Base-by-base conservation (phyloP, 35 echinoderm and acorn worm genomes). In the Nesometra sesokonis region DNA sequence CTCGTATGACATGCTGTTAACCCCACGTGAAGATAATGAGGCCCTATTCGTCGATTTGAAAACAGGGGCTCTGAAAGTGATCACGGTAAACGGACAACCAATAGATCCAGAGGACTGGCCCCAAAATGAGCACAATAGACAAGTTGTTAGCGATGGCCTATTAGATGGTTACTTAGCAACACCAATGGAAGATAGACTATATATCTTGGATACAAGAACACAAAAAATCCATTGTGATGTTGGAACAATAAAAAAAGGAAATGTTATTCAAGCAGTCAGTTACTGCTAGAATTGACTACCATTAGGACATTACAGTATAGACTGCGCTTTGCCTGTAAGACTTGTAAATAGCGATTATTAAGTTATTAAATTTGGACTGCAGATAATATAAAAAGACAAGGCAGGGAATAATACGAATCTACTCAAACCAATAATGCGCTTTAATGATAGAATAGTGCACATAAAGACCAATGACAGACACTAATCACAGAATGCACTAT, bases 61-160 rank as follows among this genome's bases (percentile, higher is more conserved):
- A 87, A 93, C 80, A 77, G 91, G 94, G 33, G 91, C 88, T 76
- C 89, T 97, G 0, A 92, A 97, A 82, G 93, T 93, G 80, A 93
- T 97, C 32, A 81, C 94, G 0, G 94, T 86, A 9, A 90, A 93
- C 37, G 87, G 89, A 78, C 17, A 86, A 30, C 94, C 94, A 47
- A 97, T 97, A 52, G 85, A 43, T 35, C 36, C 35, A 9, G 57
- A 90, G 0, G 91, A 93, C 40, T 97, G 94, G 94, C 89, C 85
- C 15, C 93, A 89, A 88, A 84, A 97, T 27, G 36, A 77, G 32
- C 91, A 89, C 35, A 97, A 97, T 77, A 38, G 94, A 37, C 86
- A 88, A 34, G 93, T 97, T 36, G 91, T 90, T 31, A 87, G 87
- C 33, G 93, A 91, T 32, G 94, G 94, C 21, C 39, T 89, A 29